A percentile compares a stretch with the other conserved stretches of the same genome.
These are phyloP conservation scores for Pantherophis vulpinus DNA, from an alignment of 2,797 vertebrate genomes.

Conservation along the genomic window DNA sequence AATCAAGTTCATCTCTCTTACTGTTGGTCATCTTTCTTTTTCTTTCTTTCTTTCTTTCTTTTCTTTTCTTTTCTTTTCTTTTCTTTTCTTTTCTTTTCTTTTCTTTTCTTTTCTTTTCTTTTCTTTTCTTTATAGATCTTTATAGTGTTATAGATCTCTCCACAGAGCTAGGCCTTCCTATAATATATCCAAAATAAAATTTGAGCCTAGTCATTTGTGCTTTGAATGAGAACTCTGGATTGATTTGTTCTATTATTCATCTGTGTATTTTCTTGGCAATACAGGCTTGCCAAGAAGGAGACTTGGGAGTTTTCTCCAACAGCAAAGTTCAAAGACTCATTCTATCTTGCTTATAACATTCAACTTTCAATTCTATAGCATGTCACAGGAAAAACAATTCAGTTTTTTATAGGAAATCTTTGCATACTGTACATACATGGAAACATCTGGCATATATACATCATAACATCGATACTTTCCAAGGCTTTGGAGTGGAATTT, in stretches of 20 bases:
- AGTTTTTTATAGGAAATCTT: background rate
- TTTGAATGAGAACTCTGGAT: background rate
- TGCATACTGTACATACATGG: background rate
- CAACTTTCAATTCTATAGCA: background rate
- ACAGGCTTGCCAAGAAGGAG: background rate
- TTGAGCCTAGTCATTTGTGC: background rate
- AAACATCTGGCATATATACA: background rate
- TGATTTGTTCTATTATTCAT: background rate
- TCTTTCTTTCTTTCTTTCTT: background rate
- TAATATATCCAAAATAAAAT: background rate
- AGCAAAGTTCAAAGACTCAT: background rate
- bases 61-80: accelerated
- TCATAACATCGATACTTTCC: background rate
- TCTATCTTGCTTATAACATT: background rate
- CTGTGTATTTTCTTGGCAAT: background rate
- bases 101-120: background rate
- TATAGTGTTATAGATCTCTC: background rate
- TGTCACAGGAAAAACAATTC: background rate
- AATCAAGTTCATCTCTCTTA: background rate
- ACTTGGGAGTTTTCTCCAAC: background rate
- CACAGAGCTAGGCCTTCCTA: background rate
- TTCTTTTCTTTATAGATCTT: background rate
- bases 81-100: background rate
- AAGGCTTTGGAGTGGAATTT: background rate
- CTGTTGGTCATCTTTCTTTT: background rate